phyloP scores from a whole-genome alignment of 2,113 vertebrate genomes.

The Dicaeum eximium region DNA sequence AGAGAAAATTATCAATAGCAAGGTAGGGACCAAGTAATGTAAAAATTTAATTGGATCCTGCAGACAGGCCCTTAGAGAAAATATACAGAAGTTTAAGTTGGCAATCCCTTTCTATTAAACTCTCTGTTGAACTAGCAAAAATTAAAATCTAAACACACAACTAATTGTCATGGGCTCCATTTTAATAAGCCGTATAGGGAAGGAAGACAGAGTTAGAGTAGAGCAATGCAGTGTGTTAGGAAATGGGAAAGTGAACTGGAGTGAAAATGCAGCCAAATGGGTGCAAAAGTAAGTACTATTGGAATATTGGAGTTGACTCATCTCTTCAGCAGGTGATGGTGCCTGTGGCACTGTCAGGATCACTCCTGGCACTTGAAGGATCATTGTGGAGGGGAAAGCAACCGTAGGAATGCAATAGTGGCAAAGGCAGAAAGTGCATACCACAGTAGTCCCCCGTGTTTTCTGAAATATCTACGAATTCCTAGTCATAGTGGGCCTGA shows the following conservation, averaged over 20 bases:
- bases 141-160: background rate
- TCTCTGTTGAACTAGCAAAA: background rate
- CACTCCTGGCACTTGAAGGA: background rate
- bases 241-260: background rate
- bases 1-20: background rate
- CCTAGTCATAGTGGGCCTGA: background rate
- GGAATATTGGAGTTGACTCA: background rate
- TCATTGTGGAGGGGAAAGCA: background rate
- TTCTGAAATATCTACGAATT: background rate
- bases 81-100: background rate
- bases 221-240: background rate
- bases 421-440: background rate
- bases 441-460: background rate
- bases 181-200: background rate
- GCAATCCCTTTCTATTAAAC: background rate
- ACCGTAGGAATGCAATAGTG: background rate
- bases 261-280: background rate
- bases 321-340: background rate
- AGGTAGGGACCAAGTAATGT: background rate
- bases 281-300: background rate
- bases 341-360: background rate
- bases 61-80: background rate
- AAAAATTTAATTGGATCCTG: background rate
- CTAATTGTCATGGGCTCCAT: background rate
- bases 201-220: background rate